These are phyloP conservation scores for Larimichthys polyactis DNA, from an alignment of 2,113 vertebrate genomes.

Conservation along the genomic window DNA sequence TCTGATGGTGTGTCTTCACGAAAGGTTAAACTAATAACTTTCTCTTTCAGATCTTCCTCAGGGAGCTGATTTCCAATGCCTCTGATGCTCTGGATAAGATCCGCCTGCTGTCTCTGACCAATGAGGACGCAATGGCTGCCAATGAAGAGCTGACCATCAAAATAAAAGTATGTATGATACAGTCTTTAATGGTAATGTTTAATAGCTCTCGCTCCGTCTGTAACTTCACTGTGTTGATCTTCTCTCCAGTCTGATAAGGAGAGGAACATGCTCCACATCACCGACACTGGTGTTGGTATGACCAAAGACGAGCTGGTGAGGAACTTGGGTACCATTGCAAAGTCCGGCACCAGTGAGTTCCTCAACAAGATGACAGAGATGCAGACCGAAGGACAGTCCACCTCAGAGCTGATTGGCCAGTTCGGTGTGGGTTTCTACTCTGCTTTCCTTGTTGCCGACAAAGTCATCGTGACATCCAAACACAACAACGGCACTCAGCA, in stretches of 20 bases:
- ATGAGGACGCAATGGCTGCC: slow-evolving; percentile 88
- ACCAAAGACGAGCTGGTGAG: slow-evolving; percentile 96
- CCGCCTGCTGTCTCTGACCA: slow-evolving; percentile 91
- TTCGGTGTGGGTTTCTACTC: slow-evolving; percentile 99
- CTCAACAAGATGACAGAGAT: slow-evolving; percentile 95
- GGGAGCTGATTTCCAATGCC: slow-evolving; percentile 95
- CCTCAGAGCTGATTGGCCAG: slow-evolving; percentile 97
- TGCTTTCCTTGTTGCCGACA: slow-evolving; percentile 97
- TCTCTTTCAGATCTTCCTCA: slow-evolving; percentile 90
- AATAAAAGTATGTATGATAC: slow-evolving; percentile 87
- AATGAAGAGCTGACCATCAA: slow-evolving; percentile 95
- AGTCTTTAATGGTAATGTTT: not conserved
- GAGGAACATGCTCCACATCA: slow-evolving; percentile 98
- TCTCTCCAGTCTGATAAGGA: slow-evolving; percentile 94
- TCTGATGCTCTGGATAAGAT: slow-evolving; percentile 96
- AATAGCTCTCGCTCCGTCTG: not conserved
- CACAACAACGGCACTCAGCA: slow-evolving; percentile 98
- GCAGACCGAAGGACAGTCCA: slow-evolving; percentile 93
- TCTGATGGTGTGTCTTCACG: not conserved
- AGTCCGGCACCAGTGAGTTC: slow-evolving; percentile 99
- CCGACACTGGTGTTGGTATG: slow-evolving; percentile 98
- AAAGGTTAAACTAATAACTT: not conserved
- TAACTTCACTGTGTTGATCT: not conserved
- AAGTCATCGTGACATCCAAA: slow-evolving; percentile 97
- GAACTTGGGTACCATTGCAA: slow-evolving; percentile 98